Evolutionary conservation across 2,113 vertebrate species (phyloP), one percentile per base, ranked within the genome.

Genomic region (Albula glossodonta): DNA sequence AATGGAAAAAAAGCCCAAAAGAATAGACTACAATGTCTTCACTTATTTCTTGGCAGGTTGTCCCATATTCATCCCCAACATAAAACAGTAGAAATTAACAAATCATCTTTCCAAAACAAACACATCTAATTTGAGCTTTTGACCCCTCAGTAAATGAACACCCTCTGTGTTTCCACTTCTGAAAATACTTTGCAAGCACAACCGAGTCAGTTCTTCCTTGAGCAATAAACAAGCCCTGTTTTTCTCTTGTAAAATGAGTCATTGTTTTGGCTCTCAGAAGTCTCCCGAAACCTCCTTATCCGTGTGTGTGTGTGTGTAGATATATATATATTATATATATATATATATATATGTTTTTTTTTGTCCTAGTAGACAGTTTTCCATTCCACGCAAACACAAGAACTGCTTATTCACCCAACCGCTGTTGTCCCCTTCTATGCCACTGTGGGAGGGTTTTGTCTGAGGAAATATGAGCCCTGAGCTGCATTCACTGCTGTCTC

Each of bases 201-300:
- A 19, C 51, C 66, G 49, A 31, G n/a, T n/a, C 80, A 5, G 5
- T 50, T 79, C 70, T 80, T 80, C 84, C 74, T 31, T 80, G 78
- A n/a, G 78, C 53, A 85, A 74, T 53, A 57, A 22, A 50, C 81
- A 83, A 48, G 78, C 7, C 56, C 52, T 63, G 77, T 49, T 78
- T 78, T 84, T 48, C 25, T 80, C 53, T 41, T 85, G 56, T 80
- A 79, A 74, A 80, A 52, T 85, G 53, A 48, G 25, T 85, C 74
- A 50, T 80, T 85, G 84, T 80, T 80, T 60, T 85, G 84, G 51
- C 52, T 12, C 52, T 50, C 31, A 5, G 7, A 79, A n/a, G 10
- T 52, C 53, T 60, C 49, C 70, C 15, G 7, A 51, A 53, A 51
- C 77, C 15, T 25, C 52, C 57, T 52, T 48, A 12, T 78, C 51